phyloP scores from a whole-genome alignment of 2,888 invertebrate genomes.

The Apotomis betuletana region DNA sequence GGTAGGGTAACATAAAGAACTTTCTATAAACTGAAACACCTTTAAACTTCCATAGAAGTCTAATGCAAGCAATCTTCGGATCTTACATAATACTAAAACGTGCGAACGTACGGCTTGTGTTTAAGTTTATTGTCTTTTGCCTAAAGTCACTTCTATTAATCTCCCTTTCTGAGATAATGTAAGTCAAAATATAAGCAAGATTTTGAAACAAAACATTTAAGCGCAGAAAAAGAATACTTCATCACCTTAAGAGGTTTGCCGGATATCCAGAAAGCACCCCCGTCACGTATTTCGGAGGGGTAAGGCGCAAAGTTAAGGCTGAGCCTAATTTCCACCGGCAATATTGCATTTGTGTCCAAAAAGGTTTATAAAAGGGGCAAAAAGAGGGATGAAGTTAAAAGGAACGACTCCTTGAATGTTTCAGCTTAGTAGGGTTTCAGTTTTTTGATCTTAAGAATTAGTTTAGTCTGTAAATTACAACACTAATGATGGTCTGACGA shows the following conservation, averaged over 20 bases:
- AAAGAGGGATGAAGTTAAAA: constrained; percentile 36
- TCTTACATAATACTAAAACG: no score
- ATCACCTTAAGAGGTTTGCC: constrained; percentile 35
- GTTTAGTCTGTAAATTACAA: constrained; percentile 27
- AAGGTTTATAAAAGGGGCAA: constrained; percentile 31
- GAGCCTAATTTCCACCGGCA: constrained; percentile 32
- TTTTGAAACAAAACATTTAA: constrained; percentile 54
- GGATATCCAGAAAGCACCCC: constrained; percentile 1
- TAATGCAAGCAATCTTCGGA: no score
- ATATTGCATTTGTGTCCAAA: constrained; percentile 33
- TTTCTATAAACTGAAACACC: no score
- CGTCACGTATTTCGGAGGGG: constrained; percentile 29
- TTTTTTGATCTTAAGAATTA: constrained; percentile 30
- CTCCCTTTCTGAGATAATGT: constrained; percentile 41
- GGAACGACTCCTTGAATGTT: constrained; percentile 33
- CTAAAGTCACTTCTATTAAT: constrained; percentile 56
- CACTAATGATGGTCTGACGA: neutral
- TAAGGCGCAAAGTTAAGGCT: constrained; percentile 25
- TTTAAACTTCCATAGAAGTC: no score
- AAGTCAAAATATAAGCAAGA: constrained; percentile 48
- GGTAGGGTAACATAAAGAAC: no score
- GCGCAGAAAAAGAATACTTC: constrained; percentile 50
- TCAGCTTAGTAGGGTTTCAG: constrained; percentile 31
- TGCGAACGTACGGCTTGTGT: no score
- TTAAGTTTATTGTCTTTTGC: constrained; percentile 46